Evolutionary conservation across 2,113 vertebrate genomes (phyloP), one percentile per base, ranked within the genome.

Genomic region (Danionella cerebrum): DNA sequence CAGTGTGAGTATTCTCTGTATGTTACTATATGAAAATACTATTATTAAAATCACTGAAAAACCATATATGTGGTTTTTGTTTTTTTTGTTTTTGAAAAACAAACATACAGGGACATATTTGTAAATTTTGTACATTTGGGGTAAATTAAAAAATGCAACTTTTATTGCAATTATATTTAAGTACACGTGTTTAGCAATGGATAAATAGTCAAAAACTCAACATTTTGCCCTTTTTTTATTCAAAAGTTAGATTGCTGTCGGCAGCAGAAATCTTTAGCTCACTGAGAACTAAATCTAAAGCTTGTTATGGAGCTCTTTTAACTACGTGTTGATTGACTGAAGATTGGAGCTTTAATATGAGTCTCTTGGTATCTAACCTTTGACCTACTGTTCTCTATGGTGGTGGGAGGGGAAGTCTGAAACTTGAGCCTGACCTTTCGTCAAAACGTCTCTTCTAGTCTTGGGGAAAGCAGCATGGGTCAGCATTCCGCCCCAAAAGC

Each of bases 281-380:
- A 55, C 74, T 67, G 0, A 73, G 79, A 74, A 38, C 77, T 80
- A 77, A 83, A 80, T 85, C 75, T 76, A 75, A 65, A 3, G 59
- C 79, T 75, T 83, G 85, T 84, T 84, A 74, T 76, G 57, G 77
- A 81, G 84, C 75, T 67, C 80, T 89, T 89, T 79, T 87, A 84
- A 78, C 65, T 6, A 9, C 4, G 13, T 76, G 84, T 79, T 89
- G 89, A 86, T 88, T 89, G 83, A 83, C 79, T 84, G 80, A 83
- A 76, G 81, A 83, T 85, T 74, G 45, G 82, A 45, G 76, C 67
- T 79, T 65, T 84, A 84, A 85, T 72, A 69, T 88, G 84, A 83
- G 84, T 84, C 87, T 81, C 75, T 16, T 13, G 86, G 84, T 83
- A 86, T 54, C 1, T 68, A 80, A 80, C 85, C 86, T 82, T 88